These are phyloP conservation scores for Spodoptera litura DNA, from an alignment of 1,140 invertebrate species.

Conservation along the genomic window DNA sequence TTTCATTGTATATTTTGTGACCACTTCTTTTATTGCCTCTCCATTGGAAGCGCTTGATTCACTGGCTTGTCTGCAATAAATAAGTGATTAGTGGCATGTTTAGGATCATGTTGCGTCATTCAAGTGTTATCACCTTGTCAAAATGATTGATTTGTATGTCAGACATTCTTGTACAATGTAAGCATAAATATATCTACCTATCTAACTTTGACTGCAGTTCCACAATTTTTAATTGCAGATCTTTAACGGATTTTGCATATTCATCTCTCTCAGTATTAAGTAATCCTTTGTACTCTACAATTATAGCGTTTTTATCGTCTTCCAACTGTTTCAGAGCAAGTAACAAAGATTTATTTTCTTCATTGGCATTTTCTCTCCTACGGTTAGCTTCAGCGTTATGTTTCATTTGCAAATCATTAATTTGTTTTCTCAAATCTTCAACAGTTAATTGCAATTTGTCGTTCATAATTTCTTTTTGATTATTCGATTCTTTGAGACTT, in stretches of 20 bases:
- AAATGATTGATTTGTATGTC: constrained; percentile 39
- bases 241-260: constrained; percentile 72
- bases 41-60: constrained; percentile 53
- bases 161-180: not conserved
- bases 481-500: constrained; percentile 59
- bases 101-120: not conserved
- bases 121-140: constrained; percentile 41
- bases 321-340: constrained; percentile 73
- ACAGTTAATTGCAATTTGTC: constrained; percentile 59
- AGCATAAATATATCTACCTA: constrained; percentile 59
- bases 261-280: constrained; percentile 77
- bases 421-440: constrained; percentile 64
- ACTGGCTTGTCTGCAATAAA: constrained; percentile 69
- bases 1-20: constrained; percentile 74
- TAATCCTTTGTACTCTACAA: constrained; percentile 77
- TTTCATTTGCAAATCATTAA: constrained; percentile 60
- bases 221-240: constrained; percentile 70
- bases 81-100: constrained; percentile 56
- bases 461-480: constrained; percentile 67
- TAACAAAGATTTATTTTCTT: constrained; percentile 72
- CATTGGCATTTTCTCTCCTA: constrained; percentile 54
- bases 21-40: constrained; percentile 66
- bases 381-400: constrained; percentile 57
- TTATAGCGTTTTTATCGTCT: constrained; percentile 74
- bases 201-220: constrained; percentile 73